Evolutionary conservation across 2,888 invertebrate genomes (phyloP).

Genomic region (Unio pictorum): DNA sequence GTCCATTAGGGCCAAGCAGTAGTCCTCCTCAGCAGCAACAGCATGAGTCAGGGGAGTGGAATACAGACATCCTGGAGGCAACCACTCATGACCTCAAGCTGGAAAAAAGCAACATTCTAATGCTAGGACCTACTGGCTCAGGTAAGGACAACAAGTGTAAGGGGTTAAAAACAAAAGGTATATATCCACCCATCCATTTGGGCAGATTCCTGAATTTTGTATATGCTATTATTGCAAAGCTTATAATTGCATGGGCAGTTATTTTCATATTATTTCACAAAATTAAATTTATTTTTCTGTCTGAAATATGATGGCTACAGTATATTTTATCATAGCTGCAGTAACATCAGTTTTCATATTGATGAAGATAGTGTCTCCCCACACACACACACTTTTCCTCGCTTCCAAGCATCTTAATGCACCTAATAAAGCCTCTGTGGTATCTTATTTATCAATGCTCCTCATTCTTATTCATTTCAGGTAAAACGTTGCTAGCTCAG

Average conservation of each 20-base stretch:
- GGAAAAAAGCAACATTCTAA: conserved; percentile 95
- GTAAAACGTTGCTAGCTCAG: conserved; percentile 96
- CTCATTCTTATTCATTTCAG: conserved; percentile 72
- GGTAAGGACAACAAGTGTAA: conserved; percentile 61
- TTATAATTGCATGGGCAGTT: too few species aligned
- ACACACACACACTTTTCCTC: neutral
- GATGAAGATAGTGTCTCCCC: neutral
- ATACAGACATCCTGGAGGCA: conserved; percentile 53
- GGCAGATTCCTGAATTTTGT: too few species aligned
- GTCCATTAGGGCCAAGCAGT: conserved; percentile 75
- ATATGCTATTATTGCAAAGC: too few species aligned
- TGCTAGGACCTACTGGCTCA: conserved; percentile 97
- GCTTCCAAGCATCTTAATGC: neutral
- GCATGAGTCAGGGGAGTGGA: conserved; percentile 46
- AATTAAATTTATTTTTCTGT: too few species aligned
- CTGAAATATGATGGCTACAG: too few species aligned
- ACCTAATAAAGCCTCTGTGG: neutral
- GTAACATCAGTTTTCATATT: neutral
- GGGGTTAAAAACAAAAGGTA: too few species aligned
- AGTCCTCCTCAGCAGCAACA: conserved; percentile 16
- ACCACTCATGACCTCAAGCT: conserved; percentile 72
- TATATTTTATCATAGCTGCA: too few species aligned
- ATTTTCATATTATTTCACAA: too few species aligned
- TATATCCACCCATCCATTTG: too few species aligned
- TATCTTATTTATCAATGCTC: neutral